These are phyloP conservation scores for Seladonia tumulorum DNA, from an alignment of 2,888 invertebrate genomes.

Conservation along the genomic window DNA sequence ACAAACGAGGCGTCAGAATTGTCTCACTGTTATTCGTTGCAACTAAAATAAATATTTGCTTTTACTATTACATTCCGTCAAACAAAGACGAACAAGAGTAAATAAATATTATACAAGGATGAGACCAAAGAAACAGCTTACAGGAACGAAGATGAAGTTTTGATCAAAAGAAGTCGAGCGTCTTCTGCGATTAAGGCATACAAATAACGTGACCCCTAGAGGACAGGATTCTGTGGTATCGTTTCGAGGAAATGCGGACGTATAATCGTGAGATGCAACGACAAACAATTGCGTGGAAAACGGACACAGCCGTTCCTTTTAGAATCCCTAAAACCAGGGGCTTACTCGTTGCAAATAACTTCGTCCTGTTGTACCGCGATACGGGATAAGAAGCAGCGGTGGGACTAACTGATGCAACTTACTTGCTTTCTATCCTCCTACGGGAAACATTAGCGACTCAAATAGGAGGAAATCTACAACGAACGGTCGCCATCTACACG, in stretches of 20 bases:
- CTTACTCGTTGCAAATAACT: constrained; percentile 9
- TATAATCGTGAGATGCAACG: constrained; percentile 17
- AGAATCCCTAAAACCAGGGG: neutral
- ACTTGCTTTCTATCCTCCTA: neutral
- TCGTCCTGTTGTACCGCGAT: neutral
- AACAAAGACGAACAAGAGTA: no score
- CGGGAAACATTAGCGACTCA: constrained; percentile 2
- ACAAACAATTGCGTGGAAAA: constrained; percentile 13
- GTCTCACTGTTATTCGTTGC: no score
- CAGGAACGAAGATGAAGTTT: constrained; percentile 6
- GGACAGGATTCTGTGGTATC: neutral
- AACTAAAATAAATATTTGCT: no score
- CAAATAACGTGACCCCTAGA: neutral
- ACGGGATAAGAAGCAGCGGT: constrained; percentile 1
- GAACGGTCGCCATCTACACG: neutral
- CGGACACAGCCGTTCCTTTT: neutral
- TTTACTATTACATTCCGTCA: no score
- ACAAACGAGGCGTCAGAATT: no score
- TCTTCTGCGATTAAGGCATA: neutral
- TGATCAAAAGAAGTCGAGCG: neutral
- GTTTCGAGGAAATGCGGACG: neutral
- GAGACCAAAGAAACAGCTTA: neutral
- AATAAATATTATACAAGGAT: neutral
- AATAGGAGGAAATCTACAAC: neutral
- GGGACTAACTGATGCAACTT: constrained; percentile 8